Base-by-base conservation (phyloP, 2,797 vertebrate species). In the Phalanger gymnotis region DNA sequence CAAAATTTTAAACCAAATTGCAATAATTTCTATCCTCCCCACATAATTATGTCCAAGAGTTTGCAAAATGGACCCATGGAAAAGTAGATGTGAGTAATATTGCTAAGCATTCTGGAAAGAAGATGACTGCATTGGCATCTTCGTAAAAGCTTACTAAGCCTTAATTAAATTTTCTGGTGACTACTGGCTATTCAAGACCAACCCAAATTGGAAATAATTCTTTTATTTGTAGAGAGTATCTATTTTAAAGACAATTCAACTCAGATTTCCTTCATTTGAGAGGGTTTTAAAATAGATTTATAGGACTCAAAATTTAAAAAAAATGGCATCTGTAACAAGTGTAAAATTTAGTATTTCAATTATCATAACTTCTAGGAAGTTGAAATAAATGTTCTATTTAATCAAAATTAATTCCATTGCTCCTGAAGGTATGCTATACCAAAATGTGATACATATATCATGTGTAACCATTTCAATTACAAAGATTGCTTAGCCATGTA, bases 401-500 rank as follows among this genome's bases (percentile, higher is more conserved):
- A 93, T 92, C 28, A 96, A 96, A 97, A 98, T 95, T 93, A 91
- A 93, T 95, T 96, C 47, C 81, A 89, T 93, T 51, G 0, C 90
- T 94, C 57, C 87, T 96, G 94, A 95, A 94, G 96, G 54, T 93
- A 97, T 94, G 96, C 94, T 92, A 81, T 94, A 96, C 57, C 94
- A 96, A 98, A 97, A 93, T 95, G 96, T 96, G 96, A 98, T 96
- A 97, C 87, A 95, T 57, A 95, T 96, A 96, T 97, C 95, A 97
- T 30, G 40, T 95, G 95, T 27, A 96, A 97, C 54, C 51, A 96
- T 97, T 98, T 98, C 97, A 98, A 96, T 97, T 98, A 97, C 89
- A 97, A 96, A 96, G 66, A 93, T 31, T 96, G 91, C 58, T 97
- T 97, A 98, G 94, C 95, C 95, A 96, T 97, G 91, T 97, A 97